Evolutionary conservation across 2,797 vertebrate species (phyloP).

Genomic region (Rousettus madagascariensis): DNA sequence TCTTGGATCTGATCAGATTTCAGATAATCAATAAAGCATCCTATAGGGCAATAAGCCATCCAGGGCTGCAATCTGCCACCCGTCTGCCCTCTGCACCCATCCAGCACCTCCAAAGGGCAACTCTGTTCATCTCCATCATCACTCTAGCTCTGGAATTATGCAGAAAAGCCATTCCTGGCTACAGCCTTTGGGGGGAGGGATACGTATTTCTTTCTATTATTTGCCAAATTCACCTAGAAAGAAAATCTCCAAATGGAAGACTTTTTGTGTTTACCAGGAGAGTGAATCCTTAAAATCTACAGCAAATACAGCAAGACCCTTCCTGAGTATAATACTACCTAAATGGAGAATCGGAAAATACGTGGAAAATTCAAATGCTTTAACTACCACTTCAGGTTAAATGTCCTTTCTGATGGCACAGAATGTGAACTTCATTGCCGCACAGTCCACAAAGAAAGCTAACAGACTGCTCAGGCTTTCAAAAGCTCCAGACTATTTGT

Average conservation of each 20-base stretch:
- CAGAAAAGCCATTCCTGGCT: neutral
- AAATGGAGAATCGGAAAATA: slow-evolving; percentile 57
- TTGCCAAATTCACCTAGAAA: neutral
- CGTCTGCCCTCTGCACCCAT: neutral
- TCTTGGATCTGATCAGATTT: slow-evolving; percentile 56
- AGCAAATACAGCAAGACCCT: neutral
- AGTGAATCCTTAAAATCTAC: slow-evolving; percentile 60
- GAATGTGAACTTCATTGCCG: neutral
- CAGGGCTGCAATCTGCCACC: slow-evolving; percentile 12
- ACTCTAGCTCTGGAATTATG: neutral
- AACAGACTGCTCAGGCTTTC: slow-evolving; percentile 32
- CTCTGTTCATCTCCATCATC: rapidly evolving
- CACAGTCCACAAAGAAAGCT: neutral
- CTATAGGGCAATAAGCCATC: slow-evolving; percentile 35
- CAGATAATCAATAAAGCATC: slow-evolving; percentile 60
- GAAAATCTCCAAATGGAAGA: neutral
- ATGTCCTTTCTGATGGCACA: slow-evolving; percentile 38
- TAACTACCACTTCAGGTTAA: slow-evolving; percentile 40
- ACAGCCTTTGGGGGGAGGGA: neutral
- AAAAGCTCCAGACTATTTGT: slow-evolving; percentile 33
- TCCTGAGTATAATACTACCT: slow-evolving; percentile 23
- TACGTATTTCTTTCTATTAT: neutral
- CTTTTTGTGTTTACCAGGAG: neutral
- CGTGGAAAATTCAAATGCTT: slow-evolving; percentile 42
- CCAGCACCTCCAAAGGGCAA: neutral